These are phyloP conservation scores for Lepetodrilus schrolli DNA, from an alignment of 2,888 invertebrate species.

Conservation along the genomic window DNA sequence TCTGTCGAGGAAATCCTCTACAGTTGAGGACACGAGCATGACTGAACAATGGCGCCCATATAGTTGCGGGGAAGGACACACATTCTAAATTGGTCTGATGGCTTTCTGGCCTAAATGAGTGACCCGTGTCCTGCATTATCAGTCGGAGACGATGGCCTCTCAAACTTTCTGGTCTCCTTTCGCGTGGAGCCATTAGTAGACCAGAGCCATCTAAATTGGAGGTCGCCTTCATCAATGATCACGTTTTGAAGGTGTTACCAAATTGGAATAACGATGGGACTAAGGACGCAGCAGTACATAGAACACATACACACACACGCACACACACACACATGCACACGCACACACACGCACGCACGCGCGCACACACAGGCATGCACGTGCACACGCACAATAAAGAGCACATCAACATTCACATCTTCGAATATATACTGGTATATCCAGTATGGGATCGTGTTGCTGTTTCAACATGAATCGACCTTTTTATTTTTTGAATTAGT, in stretches of 20 bases:
- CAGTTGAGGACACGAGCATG: neutral
- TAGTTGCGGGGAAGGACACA: neutral
- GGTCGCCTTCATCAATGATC: neutral
- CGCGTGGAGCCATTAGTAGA: neutral
- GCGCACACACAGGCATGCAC: no score
- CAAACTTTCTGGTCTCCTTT: neutral
- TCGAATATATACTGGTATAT: no score
- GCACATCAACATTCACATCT: no score
- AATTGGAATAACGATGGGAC: neutral
- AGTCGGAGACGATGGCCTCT: neutral
- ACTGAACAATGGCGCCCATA: neutral
- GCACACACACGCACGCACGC: no score
- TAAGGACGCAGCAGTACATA: no score
- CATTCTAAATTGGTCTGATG: neutral
- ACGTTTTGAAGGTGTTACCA: neutral
- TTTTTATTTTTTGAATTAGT: no score
- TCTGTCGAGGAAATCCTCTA: neutral
- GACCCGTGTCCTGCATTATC: neutral
- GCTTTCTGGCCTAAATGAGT: neutral
- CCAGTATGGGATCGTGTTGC: no score
- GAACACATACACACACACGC: no score
- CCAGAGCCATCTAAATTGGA: neutral
- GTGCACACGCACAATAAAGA: no score
- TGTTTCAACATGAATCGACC: no score
- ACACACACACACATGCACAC: no score